Conservation (phyloP, 2,113 vertebrate genomes). For the Pelobates fuscus region DNA sequence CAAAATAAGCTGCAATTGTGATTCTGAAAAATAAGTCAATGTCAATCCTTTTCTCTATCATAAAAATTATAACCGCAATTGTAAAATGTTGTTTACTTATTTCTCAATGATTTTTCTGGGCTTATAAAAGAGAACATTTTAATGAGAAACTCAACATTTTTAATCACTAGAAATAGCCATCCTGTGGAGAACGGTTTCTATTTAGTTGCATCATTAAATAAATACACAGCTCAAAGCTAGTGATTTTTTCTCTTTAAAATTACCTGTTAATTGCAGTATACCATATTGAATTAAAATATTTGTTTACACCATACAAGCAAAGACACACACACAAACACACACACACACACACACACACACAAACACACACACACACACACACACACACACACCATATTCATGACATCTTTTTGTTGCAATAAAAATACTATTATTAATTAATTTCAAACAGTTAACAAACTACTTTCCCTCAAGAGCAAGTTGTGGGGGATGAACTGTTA, state of each 20-base stretch:
- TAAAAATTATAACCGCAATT: neutral
- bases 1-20: neutral
- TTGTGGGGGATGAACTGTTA: no score
- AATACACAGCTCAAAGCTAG: neutral
- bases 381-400: no score
- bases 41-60: neutral
- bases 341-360: no score
- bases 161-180: neutral
- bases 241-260: conserved; percentile 4
- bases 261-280: neutral
- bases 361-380: no score
- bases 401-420: no score
- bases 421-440: no score
- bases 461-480: no score
- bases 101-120: neutral
- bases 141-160: neutral
- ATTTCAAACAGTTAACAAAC: no score
- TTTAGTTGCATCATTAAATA: conserved; percentile 6
- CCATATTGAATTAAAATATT: neutral
- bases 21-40: neutral
- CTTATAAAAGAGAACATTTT: neutral
- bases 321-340: no score
- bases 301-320: neutral
- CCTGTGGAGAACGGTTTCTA: neutral
- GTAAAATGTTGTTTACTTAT: neutral